These are phyloP conservation scores for Acrobasis consociella DNA, from an alignment of 2,888 invertebrate genomes.

Conservation along the genomic window DNA sequence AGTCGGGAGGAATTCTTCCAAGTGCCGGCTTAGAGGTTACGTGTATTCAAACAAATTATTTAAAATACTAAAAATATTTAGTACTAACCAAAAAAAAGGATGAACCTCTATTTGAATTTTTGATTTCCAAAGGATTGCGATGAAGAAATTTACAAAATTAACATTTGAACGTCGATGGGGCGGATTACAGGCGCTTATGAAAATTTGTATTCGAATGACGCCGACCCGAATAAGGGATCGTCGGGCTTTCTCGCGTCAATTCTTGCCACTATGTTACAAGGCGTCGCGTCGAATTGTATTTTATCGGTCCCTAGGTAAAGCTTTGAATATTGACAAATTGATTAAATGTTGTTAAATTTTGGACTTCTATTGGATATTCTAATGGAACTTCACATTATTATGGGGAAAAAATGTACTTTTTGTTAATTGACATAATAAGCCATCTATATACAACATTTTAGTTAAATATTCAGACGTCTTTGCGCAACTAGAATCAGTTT, in stretches of 20 bases:
- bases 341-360: not conserved
- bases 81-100: not conserved
- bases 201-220: slow-evolving; percentile 50
- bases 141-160: slow-evolving; percentile 51
- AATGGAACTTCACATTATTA: no score
- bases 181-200: slow-evolving; percentile 53
- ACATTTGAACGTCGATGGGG: slow-evolving; percentile 50
- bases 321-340: slow-evolving; percentile 8
- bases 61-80: no score
- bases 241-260: slow-evolving; percentile 19
- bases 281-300: not conserved
- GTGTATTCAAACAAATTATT: no score
- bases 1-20: no score
- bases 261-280: slow-evolving; percentile 19
- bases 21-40: no score
- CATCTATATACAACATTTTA: no score
- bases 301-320: not conserved
- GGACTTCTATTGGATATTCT: no score
- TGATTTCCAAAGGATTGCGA: slow-evolving; percentile 59
- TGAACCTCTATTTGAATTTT: slow-evolving; percentile 43
- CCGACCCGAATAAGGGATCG: slow-evolving; percentile 36
- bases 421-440: no score
- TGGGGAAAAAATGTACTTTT: no score
- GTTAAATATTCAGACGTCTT: no score
- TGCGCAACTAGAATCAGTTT: no score